Percentiles rank a stretch among this genome's conserved stretches.
phyloP scores from a whole-genome alignment of 1,140 invertebrate genomes.

The Andrena cerasifolii region DNA sequence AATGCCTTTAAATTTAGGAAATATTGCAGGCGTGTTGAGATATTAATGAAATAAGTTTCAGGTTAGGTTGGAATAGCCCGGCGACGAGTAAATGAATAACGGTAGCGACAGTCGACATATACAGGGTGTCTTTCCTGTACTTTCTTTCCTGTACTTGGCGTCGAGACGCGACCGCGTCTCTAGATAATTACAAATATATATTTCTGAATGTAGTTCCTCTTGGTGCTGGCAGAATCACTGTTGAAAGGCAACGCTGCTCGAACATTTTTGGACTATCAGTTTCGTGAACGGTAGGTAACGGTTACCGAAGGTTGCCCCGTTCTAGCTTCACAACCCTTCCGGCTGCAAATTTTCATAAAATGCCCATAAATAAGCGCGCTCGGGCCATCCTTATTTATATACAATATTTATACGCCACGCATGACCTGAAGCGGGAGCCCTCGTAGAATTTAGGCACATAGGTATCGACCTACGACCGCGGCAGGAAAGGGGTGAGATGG shows the following conservation, averaged over 20 bases:
- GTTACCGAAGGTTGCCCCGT: not conserved
- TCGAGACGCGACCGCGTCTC: no score
- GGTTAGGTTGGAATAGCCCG: no score
- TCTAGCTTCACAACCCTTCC: slow-evolving; percentile 21
- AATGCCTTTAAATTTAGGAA: no score
- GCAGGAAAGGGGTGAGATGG: slow-evolving; percentile 10
- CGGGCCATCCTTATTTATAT: slow-evolving; percentile 74
- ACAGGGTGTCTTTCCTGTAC: no score
- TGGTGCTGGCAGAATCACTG: no score
- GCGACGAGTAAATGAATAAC: no score
- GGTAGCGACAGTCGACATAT: no score
- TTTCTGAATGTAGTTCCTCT: no score
- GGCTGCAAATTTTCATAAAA: slow-evolving; percentile 74
- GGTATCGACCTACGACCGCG: slow-evolving; percentile 27
- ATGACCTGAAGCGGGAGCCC: slow-evolving; percentile 62
- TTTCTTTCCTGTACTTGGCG: no score
- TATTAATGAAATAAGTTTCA: no score
- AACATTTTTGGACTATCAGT: not conserved
- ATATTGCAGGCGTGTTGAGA: no score
- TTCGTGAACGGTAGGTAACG: slow-evolving; percentile 16
- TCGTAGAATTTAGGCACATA: slow-evolving; percentile 25
- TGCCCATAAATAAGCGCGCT: slow-evolving; percentile 73
- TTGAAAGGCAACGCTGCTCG: not conserved
- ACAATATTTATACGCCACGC: slow-evolving; percentile 78
- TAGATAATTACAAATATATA: no score